Percentiles rank a stretch among this genome's conserved stretches.
These are phyloP conservation scores for Synergus gifuensis DNA, from an alignment of 2,888 invertebrate species.

Conservation along the genomic window DNA sequence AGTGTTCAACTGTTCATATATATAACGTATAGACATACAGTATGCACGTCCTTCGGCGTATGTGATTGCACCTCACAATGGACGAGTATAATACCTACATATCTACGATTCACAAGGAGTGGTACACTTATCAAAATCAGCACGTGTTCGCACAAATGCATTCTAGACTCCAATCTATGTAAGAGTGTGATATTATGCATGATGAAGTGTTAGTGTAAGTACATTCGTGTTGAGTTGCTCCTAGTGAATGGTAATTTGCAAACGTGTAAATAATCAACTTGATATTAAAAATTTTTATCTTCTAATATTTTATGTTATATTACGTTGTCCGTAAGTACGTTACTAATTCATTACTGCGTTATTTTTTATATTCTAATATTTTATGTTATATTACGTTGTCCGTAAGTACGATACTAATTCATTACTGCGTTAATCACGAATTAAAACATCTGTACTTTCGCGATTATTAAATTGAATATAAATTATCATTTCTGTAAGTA, in stretches of 20 bases:
- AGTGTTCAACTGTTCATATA: not conserved
- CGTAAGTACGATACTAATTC: not conserved
- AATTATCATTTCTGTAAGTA: constrained; percentile 1
- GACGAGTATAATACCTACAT: constrained; percentile 28
- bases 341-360: not conserved
- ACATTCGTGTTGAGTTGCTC: not conserved
- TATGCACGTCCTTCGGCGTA: not conserved
- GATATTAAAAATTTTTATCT: not conserved
- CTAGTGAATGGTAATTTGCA: constrained; percentile 6
- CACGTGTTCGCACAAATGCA: constrained; percentile 43
- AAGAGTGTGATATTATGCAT: not conserved
- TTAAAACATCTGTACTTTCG: not conserved
- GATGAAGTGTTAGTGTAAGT: constrained; percentile 4
- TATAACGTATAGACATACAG: not conserved
- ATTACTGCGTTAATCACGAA: not conserved
- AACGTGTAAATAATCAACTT: constrained; percentile 3
- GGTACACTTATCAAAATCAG: constrained; percentile 50
- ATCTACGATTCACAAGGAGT: constrained; percentile 19
- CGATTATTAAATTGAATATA: not conserved
- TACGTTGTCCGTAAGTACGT: not conserved
- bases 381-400: not conserved
- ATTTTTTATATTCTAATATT: not conserved
- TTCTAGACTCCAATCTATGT: not conserved
- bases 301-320: not conserved
- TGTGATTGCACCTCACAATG: not conserved